phyloP scores from a whole-genome alignment of 2,888 invertebrate genomes.

The Cyclophora albipunctata region DNA sequence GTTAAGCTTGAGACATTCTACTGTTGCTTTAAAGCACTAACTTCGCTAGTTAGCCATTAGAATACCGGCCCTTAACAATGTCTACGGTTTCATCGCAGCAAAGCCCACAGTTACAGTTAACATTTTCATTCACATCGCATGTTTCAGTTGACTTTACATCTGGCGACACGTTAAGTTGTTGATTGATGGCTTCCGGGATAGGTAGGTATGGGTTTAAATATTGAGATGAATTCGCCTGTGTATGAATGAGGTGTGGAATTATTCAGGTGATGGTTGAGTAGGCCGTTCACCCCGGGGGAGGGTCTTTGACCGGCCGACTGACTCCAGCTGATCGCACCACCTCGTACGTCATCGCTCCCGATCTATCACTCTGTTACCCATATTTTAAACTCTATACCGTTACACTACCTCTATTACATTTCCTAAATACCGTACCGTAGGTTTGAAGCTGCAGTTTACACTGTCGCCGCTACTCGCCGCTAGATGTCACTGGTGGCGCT shows the following conservation, averaged over 20 bases:
- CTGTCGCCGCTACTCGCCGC: constrained; percentile 22
- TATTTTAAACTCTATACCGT: constrained; percentile 28
- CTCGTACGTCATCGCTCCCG: constrained; percentile 28
- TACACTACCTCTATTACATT: constrained; percentile 17
- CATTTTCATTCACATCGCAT: constrained; percentile 28
- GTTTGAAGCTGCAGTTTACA: background rate
- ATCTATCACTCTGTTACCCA: constrained; percentile 39
- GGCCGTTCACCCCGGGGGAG: constrained; percentile 53
- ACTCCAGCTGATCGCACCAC: constrained; percentile 57
- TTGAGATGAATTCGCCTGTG: constrained; percentile 59
- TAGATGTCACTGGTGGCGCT: constrained; percentile 26
- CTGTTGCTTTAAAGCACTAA: too few species aligned
- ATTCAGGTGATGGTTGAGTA: constrained; percentile 57
- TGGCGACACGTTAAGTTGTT: constrained; percentile 18
- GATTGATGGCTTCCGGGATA: constrained; percentile 58
- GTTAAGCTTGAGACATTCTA: too few species aligned
- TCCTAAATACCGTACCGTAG: too few species aligned
- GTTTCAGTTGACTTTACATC: constrained; percentile 7
- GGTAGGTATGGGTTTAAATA: constrained; percentile 42
- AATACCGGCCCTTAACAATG: too few species aligned
- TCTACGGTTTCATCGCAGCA: too few species aligned
- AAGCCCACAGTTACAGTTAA: too few species aligned
- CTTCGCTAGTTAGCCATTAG: too few species aligned
- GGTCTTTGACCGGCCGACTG: constrained; percentile 69
- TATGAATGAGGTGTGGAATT: constrained; percentile 64